Base-by-base conservation (phyloP, 1,140 invertebrate genomes). In the Calliopsis andreniformis region DNA sequence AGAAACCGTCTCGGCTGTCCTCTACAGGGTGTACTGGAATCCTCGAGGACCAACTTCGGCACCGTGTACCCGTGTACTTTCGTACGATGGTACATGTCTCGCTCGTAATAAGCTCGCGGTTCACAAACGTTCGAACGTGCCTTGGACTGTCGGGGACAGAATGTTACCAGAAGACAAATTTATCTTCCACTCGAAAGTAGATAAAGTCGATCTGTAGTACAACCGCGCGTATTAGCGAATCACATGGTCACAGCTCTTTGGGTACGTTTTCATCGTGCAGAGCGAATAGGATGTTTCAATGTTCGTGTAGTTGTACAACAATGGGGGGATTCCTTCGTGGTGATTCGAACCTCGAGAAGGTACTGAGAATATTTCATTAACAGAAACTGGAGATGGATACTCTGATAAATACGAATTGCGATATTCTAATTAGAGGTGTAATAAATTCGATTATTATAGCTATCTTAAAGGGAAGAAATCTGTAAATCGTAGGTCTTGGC, bases 171-270 rank as follows among this genome's bases (percentile, higher is more conserved):
- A 28, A 61, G 56, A 71, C 69, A 71, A 47, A 71, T 71, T 59
- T 71, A 71, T 71, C 69, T 71, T 71, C 30, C 45, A 35, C 14
- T 49, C 56, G 51, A 39, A 71, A 12, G 56, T 71, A 71, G 68
- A 71, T 61, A 71, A n/a, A 49, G 32, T 68, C 49, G 43, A 43
- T 63, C 61, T 63, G 42, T 51, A 12, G 35, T 8, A 35, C 23
- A 25, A 16, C 53, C 55, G 51, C 47, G 47, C 55, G 64, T 49
- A 23, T 68, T 68, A 68, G 64, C 55, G 64, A 68, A 49, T 68
- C 64, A 25, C 49, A 28, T 42, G 32, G 64, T 39, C 32, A 35
- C 61, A 14, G 16, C 39, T 5, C 47, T 39, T 8, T 16, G 47
- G 7, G 8, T 42, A n/a, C 56, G 18, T 4, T 12, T 8, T 2